Percentiles rank a stretch among this genome's conserved stretches.
Evolutionary conservation across 2,797 vertebrate species (phyloP).

Genomic region (Cryptoblepharus egeriae): DNA sequence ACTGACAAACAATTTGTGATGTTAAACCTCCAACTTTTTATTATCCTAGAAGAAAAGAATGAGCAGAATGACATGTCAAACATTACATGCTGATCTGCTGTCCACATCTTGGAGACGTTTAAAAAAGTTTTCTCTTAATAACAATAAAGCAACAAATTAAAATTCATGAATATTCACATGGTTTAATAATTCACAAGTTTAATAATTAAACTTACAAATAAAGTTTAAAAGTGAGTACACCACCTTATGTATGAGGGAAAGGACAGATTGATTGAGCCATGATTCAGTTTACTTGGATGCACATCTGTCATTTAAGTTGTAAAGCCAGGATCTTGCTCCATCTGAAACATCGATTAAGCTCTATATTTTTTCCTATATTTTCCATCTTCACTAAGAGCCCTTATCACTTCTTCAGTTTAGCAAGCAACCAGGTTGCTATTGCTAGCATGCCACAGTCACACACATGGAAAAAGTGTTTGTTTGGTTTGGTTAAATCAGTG

Average conservation of each 20-base stretch:
- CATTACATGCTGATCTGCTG: too few relatives aligned
- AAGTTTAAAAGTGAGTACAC: not conserved
- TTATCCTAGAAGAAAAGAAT: too few relatives aligned
- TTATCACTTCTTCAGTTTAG: not conserved
- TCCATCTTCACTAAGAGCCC: not conserved
- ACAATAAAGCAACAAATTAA: too few relatives aligned
- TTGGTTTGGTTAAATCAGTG: slow-evolving; percentile 48
- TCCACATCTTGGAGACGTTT: too few relatives aligned
- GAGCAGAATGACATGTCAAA: too few relatives aligned
- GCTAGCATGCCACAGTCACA: not conserved
- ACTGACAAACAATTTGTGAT: too few relatives aligned
- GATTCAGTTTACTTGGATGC: not conserved
- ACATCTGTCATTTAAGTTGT: not conserved
- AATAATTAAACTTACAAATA: too few relatives aligned
- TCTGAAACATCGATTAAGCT: not conserved
- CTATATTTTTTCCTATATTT: not conserved
- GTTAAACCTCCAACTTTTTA: too few relatives aligned
- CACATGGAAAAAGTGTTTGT: slow-evolving; percentile 12
- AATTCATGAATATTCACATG: not conserved
- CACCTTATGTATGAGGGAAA: not conserved
- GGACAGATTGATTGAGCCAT: not conserved
- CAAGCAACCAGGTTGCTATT: not conserved
- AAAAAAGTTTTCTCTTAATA: too few relatives aligned
- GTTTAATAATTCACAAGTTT: too few relatives aligned
- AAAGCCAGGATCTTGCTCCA: not conserved